Conservation (phyloP, 1,140 invertebrate genomes). For the Antheraea mylitta region DNA sequence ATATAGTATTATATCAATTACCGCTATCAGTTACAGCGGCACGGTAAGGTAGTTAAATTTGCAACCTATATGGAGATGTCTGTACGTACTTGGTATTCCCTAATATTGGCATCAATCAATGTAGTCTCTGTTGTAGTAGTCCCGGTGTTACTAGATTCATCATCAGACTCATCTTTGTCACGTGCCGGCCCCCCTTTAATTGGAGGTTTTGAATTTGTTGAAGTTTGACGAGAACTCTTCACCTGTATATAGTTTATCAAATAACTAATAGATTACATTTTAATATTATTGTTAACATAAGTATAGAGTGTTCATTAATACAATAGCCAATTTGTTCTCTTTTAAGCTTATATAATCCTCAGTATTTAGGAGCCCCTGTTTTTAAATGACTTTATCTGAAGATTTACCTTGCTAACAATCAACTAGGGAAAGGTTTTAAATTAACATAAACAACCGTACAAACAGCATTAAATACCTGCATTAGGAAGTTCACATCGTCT, state of each 20-base stretch:
- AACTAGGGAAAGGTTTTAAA: background rate
- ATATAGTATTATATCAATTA: too few species aligned
- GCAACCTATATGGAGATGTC: background rate
- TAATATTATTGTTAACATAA: background rate
- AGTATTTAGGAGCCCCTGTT: too few species aligned
- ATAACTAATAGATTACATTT: background rate
- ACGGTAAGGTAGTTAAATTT: too few species aligned
- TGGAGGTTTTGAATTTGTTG: conserved; percentile 58
- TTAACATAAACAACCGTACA: background rate
- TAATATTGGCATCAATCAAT: conserved; percentile 64
- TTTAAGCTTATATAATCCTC: too few species aligned
- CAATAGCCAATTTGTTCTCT: too few species aligned
- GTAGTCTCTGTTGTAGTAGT: conserved; percentile 70
- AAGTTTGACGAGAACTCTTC: conserved; percentile 50
- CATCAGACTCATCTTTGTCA: conserved; percentile 72
- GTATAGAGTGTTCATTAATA: too few species aligned
- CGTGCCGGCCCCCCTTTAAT: conserved; percentile 59
- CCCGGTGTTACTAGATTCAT: conserved; percentile 66
- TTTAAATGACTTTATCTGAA: too few species aligned
- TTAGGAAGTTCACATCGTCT: conserved; percentile 81
- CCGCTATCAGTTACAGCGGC: too few species aligned
- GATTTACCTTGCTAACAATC: too few species aligned
- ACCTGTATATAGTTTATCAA: conserved; percentile 34
- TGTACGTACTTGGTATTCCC: conserved; percentile 67
- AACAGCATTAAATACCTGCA: conserved; percentile 68